A percentile compares a stretch with the other conserved stretches of the same genome.
These are phyloP conservation scores for Allygus modestus DNA, from an alignment of 2,888 invertebrate species.

Conservation along the genomic window DNA sequence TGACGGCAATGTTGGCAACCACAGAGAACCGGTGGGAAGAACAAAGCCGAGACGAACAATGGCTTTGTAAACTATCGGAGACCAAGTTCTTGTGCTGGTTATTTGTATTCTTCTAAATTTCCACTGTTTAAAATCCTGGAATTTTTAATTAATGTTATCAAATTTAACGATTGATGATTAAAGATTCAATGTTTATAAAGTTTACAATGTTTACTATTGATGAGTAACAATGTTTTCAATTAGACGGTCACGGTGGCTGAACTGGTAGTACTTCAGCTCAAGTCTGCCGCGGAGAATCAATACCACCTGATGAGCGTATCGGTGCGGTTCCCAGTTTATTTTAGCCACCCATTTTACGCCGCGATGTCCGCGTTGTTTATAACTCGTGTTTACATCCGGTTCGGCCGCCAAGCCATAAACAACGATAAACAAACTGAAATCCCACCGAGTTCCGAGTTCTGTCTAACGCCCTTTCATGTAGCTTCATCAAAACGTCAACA, in stretches of 20 bases:
- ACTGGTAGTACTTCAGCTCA: too few relatives aligned
- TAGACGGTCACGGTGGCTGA: too few relatives aligned
- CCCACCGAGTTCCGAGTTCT: not conserved
- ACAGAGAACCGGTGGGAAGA: not conserved
- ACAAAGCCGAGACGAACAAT: slow-evolving; percentile 2
- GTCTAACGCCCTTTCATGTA: too few relatives aligned
- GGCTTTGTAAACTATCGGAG: not conserved
- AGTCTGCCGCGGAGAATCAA: too few relatives aligned
- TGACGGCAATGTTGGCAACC: not conserved
- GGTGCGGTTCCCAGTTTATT: not conserved
- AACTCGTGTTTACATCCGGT: slow-evolving; percentile 9
- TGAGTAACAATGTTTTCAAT: too few relatives aligned
- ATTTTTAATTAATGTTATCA: too few relatives aligned
- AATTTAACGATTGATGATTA: too few relatives aligned
- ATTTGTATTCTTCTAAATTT: not conserved
- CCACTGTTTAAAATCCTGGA: not conserved
- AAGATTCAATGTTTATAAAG: too few relatives aligned
- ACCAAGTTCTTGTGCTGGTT: not conserved
- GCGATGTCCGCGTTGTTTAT: slow-evolving; percentile 20
- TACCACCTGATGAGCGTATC: too few relatives aligned
- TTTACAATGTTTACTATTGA: too few relatives aligned
- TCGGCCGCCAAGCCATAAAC: not conserved
- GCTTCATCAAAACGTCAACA: too few relatives aligned
- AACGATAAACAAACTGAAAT: not conserved
- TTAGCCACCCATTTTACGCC: not conserved